Base-by-base conservation (phyloP, 2,888 invertebrate species). In the Tipula lateralis region DNA sequence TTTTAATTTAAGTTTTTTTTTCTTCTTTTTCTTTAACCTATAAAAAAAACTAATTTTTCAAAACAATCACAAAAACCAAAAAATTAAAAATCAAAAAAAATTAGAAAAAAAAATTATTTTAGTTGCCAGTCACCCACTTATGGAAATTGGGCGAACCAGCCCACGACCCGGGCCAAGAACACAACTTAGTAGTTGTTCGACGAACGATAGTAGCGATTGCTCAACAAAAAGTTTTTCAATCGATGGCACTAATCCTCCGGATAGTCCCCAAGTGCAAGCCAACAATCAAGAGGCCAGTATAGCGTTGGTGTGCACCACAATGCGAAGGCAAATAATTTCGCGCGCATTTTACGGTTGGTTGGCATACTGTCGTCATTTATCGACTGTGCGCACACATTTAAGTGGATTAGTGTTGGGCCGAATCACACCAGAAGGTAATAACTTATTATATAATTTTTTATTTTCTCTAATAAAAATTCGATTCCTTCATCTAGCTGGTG, bases 321-420 rank as follows among this genome's bases (percentile, higher is more conserved):
- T 98, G 98, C 94, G 95, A 86, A 93, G 96, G 12, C 98, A 98
- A 91, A 98, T 99, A 85, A 96, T 98, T 86, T 97, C 97, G 0
- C 92, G 98, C 85, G 98, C 98, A 13, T 98, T 98, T 90, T 98
- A 98, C 89, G 98, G 98, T 84, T 98, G 98, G 98, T 91, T 98
- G 85, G 97, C 97, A 0, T 97, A 98, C 89, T 97, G 97, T 88
- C 92, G 98, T 19, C 98, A 98, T 88, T 91, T 99, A 88, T 95
- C 96, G 39, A 98, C 98, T 0, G 97, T 99, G 0, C 91, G 98
- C 81, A 97, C 96, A 0, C 98, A 98, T 91, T 92, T 98, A 16
- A 96, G 97, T 34, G 97, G 97, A 0, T 91, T 98, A 19, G 96
- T 98, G 0, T 93, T 96, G 89, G 92, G 93, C 0, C 92, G 92